These are phyloP conservation scores for Labeo calbasu DNA, from an alignment of 2,797 vertebrate species.

Conservation along the genomic window DNA sequence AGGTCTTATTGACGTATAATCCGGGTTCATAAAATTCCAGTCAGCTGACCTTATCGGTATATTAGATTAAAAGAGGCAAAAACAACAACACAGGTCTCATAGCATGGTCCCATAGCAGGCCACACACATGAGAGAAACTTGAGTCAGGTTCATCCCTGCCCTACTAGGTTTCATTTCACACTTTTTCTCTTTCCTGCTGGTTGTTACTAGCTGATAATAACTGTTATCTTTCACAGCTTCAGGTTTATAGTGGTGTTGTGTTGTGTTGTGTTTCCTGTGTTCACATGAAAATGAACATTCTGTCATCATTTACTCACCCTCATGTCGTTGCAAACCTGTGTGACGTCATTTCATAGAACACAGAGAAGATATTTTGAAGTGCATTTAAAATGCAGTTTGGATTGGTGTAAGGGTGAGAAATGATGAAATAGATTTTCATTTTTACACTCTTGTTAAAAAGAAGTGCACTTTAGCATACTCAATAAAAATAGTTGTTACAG, in stretches of 20 bases:
- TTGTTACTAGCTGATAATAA: conserved; percentile 2
- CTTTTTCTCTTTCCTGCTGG: neutral
- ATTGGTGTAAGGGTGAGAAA: neutral
- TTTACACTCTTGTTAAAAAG: neutral
- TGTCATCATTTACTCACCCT: neutral
- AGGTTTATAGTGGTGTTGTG: neutral
- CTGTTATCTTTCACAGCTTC: neutral
- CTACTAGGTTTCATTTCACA: neutral
- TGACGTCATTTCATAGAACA: neutral
- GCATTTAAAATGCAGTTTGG: no score
- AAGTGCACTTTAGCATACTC: neutral
- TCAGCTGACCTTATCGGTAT: neutral
- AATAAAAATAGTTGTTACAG: neutral
- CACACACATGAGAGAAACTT: neutral
- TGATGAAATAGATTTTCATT: neutral
- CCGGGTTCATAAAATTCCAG: conserved; percentile 24
- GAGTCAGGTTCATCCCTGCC: neutral
- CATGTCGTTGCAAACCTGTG: neutral
- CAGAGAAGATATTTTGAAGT: no score
- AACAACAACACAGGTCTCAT: neutral
- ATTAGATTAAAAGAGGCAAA: conserved; percentile 15
- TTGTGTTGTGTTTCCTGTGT: neutral
- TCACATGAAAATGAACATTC: neutral
- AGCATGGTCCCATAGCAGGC: neutral
- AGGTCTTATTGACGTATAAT: neutral